Base-by-base conservation (phyloP, 1,140 invertebrate genomes). In the Trichonephila clavipes region DNA sequence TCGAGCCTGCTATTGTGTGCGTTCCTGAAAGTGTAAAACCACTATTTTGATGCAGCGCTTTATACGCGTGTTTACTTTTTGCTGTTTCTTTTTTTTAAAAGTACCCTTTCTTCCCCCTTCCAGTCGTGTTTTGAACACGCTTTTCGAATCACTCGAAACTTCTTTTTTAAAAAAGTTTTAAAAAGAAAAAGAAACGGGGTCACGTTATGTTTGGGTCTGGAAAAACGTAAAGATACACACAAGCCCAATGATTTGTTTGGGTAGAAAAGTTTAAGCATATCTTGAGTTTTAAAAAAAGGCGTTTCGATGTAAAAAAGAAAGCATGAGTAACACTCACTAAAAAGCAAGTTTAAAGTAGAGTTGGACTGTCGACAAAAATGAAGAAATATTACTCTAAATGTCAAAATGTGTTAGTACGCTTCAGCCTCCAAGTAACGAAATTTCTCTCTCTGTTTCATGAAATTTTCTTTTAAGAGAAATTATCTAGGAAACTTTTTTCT, bases 41-140 rank as follows among this genome's bases (percentile, higher is more conserved):
- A 21, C 62, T 64, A 64, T 64, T 51, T 64, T 64, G 62, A 64
- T 64, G 62, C 62, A 14, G 62, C 16, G 40, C 34, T 40, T 77
- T 77, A 77, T 77, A 34, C 72, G 28, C 72, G 28, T 77, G 28
- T 77, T 77, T 77, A 77, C 28, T 77, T 77, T 77, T 40, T 40
- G 6, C 66, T 12, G 2, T 14, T 24, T 14, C 18, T 28, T 40
- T 77, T 62, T 64, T 64, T 64, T 0, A 6, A 12, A 64, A 64
- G 6, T 0, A 64, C 62, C 21, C 16, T 64, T 64, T 64, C 62
- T 18, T 64, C 62, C 51, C 51, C 62, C 62, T 64, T 18, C 62
- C 5, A 64, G 62, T 21, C 62, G 18, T 64, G 62, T 64, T 64
- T 64, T 64, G 62, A 64, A 10, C 51, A 51, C 51, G 7, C 51